Percentiles rank a stretch among this genome's conserved stretches.
Evolutionary conservation across 2,797 vertebrate genomes (phyloP).

Genomic region (Bovichtus diacanthus): DNA sequence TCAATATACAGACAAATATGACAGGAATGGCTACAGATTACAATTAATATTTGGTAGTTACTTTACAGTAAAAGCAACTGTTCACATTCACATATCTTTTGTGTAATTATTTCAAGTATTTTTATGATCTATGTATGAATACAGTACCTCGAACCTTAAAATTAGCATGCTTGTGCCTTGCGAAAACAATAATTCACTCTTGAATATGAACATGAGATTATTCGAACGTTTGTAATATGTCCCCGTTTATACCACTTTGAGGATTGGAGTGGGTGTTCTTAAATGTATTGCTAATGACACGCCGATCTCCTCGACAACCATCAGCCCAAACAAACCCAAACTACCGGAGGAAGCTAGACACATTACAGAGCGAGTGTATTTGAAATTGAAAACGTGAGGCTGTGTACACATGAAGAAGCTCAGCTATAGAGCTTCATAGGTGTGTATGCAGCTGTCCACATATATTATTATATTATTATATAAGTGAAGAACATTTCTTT

Average conservation of each 20-base stretch:
- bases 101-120: neutral
- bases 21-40: neutral
- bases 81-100: neutral
- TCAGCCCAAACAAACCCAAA: neutral
- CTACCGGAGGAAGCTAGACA: neutral
- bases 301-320: neutral
- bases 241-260: neutral
- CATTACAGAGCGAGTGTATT: conserved; percentile 26
- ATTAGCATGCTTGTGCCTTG: neutral
- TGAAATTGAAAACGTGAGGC: conserved; percentile 60
- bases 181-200: neutral
- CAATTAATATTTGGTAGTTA: neutral
- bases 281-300: neutral
- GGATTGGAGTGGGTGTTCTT: neutral
- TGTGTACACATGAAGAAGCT: no score
- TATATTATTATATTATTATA: no score
- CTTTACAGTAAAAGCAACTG: neutral
- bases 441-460: neutral
- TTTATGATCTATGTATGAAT: neutral
- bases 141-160: neutral
- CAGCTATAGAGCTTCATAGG: no score
- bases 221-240: neutral
- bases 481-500: neutral
- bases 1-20: neutral
- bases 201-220: neutral